Evolutionary conservation across 2,113 vertebrate species (phyloP), one percentile per base, ranked within the genome.

Genomic region (Burhinus oedicnemus): DNA sequence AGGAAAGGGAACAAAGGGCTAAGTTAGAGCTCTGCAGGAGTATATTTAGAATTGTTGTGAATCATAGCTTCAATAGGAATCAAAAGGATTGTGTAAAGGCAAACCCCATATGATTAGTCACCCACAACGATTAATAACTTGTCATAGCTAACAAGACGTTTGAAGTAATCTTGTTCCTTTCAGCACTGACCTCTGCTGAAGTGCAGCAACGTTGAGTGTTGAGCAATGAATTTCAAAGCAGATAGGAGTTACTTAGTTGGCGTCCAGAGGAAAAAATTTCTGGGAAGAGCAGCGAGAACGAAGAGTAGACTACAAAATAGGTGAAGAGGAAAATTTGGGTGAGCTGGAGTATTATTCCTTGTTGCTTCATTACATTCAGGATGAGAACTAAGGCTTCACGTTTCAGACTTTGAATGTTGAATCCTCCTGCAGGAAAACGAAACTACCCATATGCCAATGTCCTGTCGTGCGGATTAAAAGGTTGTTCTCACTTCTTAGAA

Each of bases 1-100:
- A 76, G 11, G 19, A 47, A 82, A 78, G 14, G 12, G 21, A 80
- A 58, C 17, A 90, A 94, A 83, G 15, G 34, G 25, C 36, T 94
- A 65, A 68, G 51, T 86, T 78, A 47, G 44, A 83, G 32, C 34
- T 88, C 36, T 54, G 34, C 25, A 54, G 75, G 36, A 70, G 27
- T 66, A 83, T 76, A 88, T 85, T 93, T 93, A 88, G 75, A 90
- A 85, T 58, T 89, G 40, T 19, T 81, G 30, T 96, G 88, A 96
- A 86, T 95, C 84, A 90, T n/a, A 88, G 40, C 29, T 85, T 80
- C 84, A 90, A 29, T 5, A 66, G n/a, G 32, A 84, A 55, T 66
- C 34, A 66, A 84, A 93, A 90, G 12, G 22, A 66, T 88, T 85
- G 34, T 70, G 51, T 70, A 90, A 96, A 88, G 26, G 40, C 40